Evolutionary conservation across 2,113 vertebrate species (phyloP), one percentile per base, ranked within the genome.

Genomic region (Athene noctua): DNA sequence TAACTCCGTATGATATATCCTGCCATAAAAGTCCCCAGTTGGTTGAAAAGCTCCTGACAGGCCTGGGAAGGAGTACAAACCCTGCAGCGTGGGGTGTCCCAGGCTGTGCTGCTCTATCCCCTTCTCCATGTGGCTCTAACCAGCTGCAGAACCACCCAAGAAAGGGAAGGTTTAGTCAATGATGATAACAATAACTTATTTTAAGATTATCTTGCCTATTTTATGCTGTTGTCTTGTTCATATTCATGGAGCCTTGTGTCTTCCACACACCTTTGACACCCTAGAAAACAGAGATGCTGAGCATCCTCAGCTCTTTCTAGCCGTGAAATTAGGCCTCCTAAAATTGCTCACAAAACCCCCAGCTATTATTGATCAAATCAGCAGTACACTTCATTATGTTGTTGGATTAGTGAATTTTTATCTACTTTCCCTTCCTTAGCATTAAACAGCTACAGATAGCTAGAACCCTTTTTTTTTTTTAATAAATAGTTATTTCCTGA

Each of bases 11-110:
- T 5, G 27, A 70, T 30, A 16, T 3, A 47, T 57, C 54, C 61
- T 58, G 49, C 61, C 18, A 2, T 2, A 46, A 65, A 30, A 47
- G 32, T 7, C 16, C 13, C 38, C 52, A 72, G 0, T 40, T 2
- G 51, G 32, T 21, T 30, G 86, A 11, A 68, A 82, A 65, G 19
- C 65, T 17, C 47, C 44, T 75, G 52, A 32, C 11, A 46, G 29
- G 27, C 46, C 14, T 34, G 4, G 6, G 38, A 22, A 86, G 15
- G 5, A 59, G 19, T 3, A 38, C 0, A 9, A 62, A 62, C 3
- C 19, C 54, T 6, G 1, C 16, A 46, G 27, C 0, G 1, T 0
- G 0, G 23, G n/a, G 5, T 51, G 26, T 27, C 20, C 51, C 13
- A 54, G 40, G 68, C 32, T 71, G 59, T 44, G 38, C 47, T 32